Evolutionary conservation across 2,888 invertebrate species (phyloP).

Genomic region (Ormyrus thymus): DNA sequence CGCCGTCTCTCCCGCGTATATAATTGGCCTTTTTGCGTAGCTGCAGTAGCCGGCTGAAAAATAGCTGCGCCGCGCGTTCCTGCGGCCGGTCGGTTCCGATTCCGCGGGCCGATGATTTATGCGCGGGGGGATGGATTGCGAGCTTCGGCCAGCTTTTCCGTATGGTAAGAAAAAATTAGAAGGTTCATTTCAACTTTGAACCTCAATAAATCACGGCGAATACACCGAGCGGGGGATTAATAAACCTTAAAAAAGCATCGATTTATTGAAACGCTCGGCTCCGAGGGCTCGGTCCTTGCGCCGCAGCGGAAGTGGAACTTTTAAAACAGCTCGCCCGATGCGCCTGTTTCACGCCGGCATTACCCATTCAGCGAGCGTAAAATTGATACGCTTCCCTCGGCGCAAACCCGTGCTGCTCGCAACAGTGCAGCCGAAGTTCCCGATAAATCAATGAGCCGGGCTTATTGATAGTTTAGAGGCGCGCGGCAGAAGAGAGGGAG

Average conservation of each 20-base stretch:
- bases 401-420: neutral
- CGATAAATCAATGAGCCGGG: constrained; percentile 35
- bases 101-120: constrained; percentile 16
- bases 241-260: neutral
- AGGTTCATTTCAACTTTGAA: no score
- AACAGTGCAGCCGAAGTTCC: neutral
- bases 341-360: neutral
- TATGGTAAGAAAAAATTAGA: no score
- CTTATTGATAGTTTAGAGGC: constrained; percentile 28
- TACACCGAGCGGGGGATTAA: constrained; percentile 14
- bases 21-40: no score
- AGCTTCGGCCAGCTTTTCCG: no score
- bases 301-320: no score
- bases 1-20: no score
- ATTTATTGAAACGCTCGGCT: no score
- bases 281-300: no score
- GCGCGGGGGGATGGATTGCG: constrained; percentile 18
- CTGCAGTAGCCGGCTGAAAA: no score
- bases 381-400: constrained; percentile 24
- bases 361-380: constrained; percentile 35
- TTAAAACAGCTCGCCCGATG: no score
- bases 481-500: no score
- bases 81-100: neutral
- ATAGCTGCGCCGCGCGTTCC: no score
- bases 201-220: neutral